Conservation (phyloP, 2,113 vertebrate species). For the Oryzias melastigma region DNA sequence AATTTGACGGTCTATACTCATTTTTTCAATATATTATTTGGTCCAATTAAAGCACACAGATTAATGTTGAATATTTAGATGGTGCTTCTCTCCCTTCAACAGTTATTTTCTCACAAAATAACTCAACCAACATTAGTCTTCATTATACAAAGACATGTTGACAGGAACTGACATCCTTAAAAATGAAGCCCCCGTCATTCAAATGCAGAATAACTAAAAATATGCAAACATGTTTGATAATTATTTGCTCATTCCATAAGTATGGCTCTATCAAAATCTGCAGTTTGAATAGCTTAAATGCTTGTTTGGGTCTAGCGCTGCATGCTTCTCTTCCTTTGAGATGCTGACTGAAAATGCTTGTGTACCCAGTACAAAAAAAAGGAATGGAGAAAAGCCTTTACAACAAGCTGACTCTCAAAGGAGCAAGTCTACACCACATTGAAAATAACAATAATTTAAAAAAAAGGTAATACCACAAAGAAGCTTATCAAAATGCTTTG, state of each 20-base stretch:
- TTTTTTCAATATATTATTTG: constrained; percentile 54
- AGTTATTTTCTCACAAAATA: constrained; percentile 50
- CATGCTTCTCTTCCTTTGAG: constrained; percentile 63
- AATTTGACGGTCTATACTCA: constrained; percentile 43
- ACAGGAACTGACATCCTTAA: constrained; percentile 42
- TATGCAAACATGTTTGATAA: constrained; percentile 62
- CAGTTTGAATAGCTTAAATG: constrained; percentile 60
- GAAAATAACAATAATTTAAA: constrained; percentile 51
- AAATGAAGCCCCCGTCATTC: constrained; percentile 42
- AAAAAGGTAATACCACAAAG: constrained; percentile 73
- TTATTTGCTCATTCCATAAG: constrained; percentile 49
- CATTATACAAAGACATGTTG: constrained; percentile 44
- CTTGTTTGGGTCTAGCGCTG: constrained; percentile 38
- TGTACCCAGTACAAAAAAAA: constrained; percentile 41
- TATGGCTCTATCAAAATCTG: constrained; percentile 27
- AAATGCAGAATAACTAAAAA: constrained; percentile 57
- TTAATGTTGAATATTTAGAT: constrained; percentile 54
- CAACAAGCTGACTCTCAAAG: constrained; percentile 70
- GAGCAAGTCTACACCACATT: constrained; percentile 67
- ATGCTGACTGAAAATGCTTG: constrained; percentile 48
- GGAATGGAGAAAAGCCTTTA: constrained; percentile 36
- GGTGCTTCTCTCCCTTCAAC: constrained; percentile 37
- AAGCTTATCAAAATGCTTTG: constrained; percentile 74
- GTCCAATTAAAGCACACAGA: constrained; percentile 52
- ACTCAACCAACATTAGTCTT: constrained; percentile 41